Conservation (phyloP, 2,797 vertebrate genomes). For the Caiman crocodilus region DNA sequence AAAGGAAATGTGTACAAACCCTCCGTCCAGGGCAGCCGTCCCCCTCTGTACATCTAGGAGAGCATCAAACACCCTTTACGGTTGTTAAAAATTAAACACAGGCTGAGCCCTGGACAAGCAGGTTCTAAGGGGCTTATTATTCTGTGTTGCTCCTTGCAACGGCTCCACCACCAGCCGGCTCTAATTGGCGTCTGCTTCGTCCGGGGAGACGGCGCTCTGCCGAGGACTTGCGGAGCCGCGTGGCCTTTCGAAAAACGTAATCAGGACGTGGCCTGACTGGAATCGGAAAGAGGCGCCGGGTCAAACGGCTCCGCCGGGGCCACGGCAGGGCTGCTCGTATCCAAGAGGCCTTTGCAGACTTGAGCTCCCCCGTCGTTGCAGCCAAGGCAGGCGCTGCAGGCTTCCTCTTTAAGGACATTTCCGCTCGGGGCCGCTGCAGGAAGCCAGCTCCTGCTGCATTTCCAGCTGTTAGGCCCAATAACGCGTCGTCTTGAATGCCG, state of each 20-base stretch:
- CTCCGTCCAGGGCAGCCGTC: background rate
- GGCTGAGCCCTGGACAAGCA: background rate
- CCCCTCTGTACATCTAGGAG: background rate
- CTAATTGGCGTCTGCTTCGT: background rate
- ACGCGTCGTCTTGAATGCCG: background rate
- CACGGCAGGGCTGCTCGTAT: background rate
- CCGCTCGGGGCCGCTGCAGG: background rate
- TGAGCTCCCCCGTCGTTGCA: background rate
- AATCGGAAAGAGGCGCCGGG: background rate
- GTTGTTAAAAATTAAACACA: background rate
- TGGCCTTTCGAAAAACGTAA: background rate
- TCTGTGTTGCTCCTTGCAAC: background rate
- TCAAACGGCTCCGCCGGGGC: background rate
- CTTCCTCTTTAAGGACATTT: background rate
- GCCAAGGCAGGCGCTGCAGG: too few relatives aligned
- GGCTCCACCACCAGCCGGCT: background rate
- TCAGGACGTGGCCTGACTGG: background rate
- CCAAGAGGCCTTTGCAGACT: background rate
- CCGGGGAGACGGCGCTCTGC: background rate
- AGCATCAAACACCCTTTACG: background rate
- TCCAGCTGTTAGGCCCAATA: background rate
- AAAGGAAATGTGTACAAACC: background rate
- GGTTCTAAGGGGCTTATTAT: background rate
- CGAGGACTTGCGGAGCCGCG: background rate
- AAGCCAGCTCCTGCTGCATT: background rate